Conservation (phyloP, 23 tunicate genomes). For the Ciona savignyi region DNA sequence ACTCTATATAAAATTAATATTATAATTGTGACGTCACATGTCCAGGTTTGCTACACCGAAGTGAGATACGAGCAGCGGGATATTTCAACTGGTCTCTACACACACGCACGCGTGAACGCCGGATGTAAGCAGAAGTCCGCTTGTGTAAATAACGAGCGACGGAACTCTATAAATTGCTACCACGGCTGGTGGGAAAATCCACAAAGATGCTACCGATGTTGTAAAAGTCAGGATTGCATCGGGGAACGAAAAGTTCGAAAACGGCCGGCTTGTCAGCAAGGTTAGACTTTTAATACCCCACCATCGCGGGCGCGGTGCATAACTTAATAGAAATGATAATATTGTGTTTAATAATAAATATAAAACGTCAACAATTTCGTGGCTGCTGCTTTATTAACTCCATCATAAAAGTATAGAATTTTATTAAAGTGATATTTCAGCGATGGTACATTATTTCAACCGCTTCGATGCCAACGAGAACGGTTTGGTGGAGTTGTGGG, state of each 20-base stretch:
- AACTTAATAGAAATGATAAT: not conserved
- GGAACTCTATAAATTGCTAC: constrained; percentile 13
- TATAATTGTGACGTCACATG: not conserved
- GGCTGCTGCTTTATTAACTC: too few relatives aligned
- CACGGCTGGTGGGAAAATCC: not conserved
- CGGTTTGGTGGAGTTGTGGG: constrained; percentile 12
- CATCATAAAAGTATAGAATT: too few relatives aligned
- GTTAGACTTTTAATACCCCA: too few relatives aligned
- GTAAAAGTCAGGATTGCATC: not conserved
- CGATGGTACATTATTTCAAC: constrained; percentile 4
- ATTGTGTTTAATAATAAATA: not conserved
- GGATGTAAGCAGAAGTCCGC: constrained; percentile 20
- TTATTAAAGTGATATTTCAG: too few relatives aligned
- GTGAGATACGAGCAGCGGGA: constrained; percentile 13
- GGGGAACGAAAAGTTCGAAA: constrained; percentile 6
- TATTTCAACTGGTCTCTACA: constrained; percentile 7
- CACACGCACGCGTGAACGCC: constrained; percentile 1
- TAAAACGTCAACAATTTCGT: too few relatives aligned
- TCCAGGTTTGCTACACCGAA: constrained; percentile 24
- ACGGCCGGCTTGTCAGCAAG: not conserved
- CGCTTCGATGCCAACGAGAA: constrained; percentile 25
- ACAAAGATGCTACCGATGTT: constrained; percentile 16
- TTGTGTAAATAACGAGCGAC: constrained; percentile 10
- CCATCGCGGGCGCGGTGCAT: too few relatives aligned
- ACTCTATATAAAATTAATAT: too few relatives aligned